phyloP scores from a whole-genome alignment of 2,797 vertebrate species.

The Microctenopoma stevenorrisi region DNA sequence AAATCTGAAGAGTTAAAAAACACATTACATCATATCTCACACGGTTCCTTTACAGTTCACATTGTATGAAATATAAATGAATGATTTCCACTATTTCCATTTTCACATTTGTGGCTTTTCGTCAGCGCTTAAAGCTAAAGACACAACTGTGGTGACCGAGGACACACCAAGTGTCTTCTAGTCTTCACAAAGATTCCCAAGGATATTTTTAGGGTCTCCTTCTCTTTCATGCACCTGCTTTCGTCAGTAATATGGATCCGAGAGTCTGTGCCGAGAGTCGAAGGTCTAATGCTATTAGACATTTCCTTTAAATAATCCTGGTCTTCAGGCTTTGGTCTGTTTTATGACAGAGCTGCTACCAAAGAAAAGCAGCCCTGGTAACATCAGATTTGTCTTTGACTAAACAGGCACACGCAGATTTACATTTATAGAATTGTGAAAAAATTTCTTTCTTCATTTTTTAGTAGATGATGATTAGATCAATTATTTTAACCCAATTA shows the following conservation, averaged over 20 bases:
- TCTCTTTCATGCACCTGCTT: conserved; percentile 91
- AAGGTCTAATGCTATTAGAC: conserved; percentile 83
- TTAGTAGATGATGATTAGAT: not conserved
- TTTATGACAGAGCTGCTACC: conserved; percentile 31
- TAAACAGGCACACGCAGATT: conserved; percentile 12
- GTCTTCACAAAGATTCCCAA: conserved; percentile 76
- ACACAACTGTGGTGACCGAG: conserved; percentile 27
- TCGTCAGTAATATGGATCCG: conserved; percentile 87
- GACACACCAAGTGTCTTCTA: conserved; percentile 64
- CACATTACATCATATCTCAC: not conserved
- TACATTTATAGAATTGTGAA: too few species aligned
- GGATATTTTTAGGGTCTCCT: conserved; percentile 89
- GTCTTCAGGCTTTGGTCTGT: conserved; percentile 51
- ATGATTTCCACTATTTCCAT: not conserved
- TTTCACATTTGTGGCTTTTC: not conserved
- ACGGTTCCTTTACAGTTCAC: not conserved
- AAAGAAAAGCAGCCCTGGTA: conserved; percentile 5
- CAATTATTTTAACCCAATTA: conserved; percentile 3
- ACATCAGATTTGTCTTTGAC: conserved; percentile 9
- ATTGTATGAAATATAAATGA: not conserved
- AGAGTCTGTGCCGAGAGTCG: conserved; percentile 80
- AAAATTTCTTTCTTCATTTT: too few species aligned
- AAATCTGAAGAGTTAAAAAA: not conserved
- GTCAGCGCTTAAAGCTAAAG: conserved; percentile 4
- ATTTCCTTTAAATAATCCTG: conserved; percentile 84